Evolutionary conservation across 2,888 invertebrate species (phyloP).

Genomic region (Nemoura dubitans): DNA sequence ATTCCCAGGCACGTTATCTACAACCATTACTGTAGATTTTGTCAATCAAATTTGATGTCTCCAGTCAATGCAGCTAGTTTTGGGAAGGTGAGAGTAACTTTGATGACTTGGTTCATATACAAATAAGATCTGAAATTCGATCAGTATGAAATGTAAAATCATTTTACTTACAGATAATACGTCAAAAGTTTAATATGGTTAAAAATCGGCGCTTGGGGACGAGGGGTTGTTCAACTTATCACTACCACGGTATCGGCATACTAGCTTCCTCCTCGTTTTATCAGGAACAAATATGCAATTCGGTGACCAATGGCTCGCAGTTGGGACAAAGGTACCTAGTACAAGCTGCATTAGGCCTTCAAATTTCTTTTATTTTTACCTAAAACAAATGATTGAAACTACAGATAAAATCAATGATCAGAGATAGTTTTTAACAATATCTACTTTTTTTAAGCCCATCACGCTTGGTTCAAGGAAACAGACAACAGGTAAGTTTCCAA

Average conservation of each 20-base stretch:
- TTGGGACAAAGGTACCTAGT: not conserved
- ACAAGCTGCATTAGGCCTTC: too few species aligned
- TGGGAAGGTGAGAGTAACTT: constrained; percentile 61
- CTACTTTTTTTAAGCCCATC: not conserved
- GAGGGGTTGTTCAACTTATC: constrained; percentile 26
- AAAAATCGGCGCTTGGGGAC: constrained; percentile 17
- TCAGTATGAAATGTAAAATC: too few species aligned
- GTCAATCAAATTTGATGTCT: constrained; percentile 60
- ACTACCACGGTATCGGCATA: constrained; percentile 27
- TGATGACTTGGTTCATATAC: too few species aligned
- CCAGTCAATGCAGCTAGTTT: constrained; percentile 65
- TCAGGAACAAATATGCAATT: not conserved
- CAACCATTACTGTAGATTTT: constrained; percentile 63
- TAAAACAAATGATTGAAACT: not conserved
- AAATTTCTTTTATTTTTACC: too few species aligned
- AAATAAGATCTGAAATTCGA: too few species aligned
- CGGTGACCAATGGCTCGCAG: not conserved
- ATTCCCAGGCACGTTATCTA: constrained; percentile 63
- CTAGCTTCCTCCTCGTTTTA: constrained; percentile 52
- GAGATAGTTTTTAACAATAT: not conserved
- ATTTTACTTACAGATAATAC: constrained; percentile 15
- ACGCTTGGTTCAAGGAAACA: not conserved
- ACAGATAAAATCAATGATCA: not conserved
- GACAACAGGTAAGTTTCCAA: not conserved
- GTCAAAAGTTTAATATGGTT: constrained; percentile 19